These are phyloP conservation scores for Atta texana DNA, from an alignment of 1,140 invertebrate species.

Conservation along the genomic window DNA sequence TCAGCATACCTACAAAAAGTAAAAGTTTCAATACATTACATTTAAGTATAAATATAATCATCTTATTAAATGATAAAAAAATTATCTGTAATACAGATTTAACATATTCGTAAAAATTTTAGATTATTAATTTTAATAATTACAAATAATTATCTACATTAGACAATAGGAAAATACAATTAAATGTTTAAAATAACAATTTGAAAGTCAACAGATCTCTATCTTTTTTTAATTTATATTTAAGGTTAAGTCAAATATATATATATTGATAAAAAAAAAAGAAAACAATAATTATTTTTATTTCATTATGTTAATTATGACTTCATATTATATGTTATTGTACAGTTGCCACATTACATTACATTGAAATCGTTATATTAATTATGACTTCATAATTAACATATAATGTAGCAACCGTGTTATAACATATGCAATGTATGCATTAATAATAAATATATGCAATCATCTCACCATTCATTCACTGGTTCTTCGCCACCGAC, in stretches of 20 bases:
- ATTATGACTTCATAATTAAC: background rate
- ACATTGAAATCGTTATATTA: background rate
- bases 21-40: constrained; percentile 4
- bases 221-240: background rate
- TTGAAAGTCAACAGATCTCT: background rate
- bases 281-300: background rate
- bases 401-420: background rate
- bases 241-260: background rate
- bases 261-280: background rate
- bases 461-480: constrained; percentile 89
- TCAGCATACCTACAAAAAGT: constrained; percentile 80
- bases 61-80: background rate
- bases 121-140: background rate
- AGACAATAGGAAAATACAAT: background rate
- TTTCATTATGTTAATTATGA: background rate
- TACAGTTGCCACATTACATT: no score
- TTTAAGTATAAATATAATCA: background rate
- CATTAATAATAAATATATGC: background rate
- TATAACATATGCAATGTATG: background rate
- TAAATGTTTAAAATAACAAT: background rate
- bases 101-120: background rate
- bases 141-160: background rate
- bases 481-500: constrained; percentile 91
- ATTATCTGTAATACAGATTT: background rate
- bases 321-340: no score